Conservation (phyloP, 2,113 vertebrate species). For the Megalops atlanticus region DNA sequence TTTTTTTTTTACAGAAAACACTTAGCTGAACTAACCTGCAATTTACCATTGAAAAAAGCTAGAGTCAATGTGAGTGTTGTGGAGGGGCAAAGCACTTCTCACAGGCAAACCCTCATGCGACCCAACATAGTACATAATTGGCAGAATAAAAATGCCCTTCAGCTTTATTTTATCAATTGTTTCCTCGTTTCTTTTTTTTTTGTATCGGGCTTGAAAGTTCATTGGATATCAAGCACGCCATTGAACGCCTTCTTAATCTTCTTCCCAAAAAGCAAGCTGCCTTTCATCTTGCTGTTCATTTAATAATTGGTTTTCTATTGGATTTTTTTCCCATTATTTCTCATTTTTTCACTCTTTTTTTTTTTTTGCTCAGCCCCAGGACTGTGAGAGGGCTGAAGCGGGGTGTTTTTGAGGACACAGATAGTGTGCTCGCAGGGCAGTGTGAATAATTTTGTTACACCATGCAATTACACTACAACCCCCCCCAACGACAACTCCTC, state of each 20-base stretch:
- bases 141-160: neutral
- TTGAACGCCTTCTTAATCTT: neutral
- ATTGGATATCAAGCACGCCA: neutral
- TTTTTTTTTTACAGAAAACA: neutral
- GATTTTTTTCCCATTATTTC: neutral
- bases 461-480: neutral
- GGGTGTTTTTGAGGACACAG: neutral
- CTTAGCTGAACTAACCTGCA: neutral
- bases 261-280: neutral
- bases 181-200: neutral
- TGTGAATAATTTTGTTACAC: conserved; percentile 8
- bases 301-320: neutral
- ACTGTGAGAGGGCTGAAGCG: neutral
- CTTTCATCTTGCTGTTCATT: neutral
- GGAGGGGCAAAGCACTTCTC: neutral
- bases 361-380: neutral
- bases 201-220: neutral
- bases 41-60: neutral
- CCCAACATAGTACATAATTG: neutral
- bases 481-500: no score
- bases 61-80: neutral
- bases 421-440: neutral
- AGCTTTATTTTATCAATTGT: neutral
- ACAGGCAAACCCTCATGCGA: neutral
- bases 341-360: neutral